Evolutionary conservation across 2,113 vertebrate species (phyloP).

Genomic region (Prunella himalayana): DNA sequence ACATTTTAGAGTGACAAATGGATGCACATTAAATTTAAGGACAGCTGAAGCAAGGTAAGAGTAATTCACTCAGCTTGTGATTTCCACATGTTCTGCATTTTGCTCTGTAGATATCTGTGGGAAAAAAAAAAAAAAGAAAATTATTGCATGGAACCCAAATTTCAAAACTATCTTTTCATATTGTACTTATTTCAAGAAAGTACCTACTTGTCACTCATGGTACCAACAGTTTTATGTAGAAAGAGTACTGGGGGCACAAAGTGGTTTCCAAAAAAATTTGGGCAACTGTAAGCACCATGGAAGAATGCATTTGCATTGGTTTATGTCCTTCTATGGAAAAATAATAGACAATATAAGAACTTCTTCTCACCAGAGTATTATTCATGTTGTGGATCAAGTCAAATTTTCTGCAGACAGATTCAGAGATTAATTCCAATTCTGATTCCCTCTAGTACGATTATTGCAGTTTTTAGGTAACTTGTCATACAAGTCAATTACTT

Average conservation of each 20-base stretch:
- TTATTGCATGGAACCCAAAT: not conserved
- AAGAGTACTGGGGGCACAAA: not conserved
- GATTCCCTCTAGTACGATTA: not conserved
- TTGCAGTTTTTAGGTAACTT: not conserved
- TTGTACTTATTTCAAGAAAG: not conserved
- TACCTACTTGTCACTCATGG: not conserved
- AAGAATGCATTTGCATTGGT: not conserved
- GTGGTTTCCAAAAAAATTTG: not conserved
- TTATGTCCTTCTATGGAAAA: not conserved
- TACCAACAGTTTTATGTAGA: not conserved
- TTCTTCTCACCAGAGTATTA: not conserved
- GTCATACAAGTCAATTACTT: not conserved
- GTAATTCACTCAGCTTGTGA: not conserved
- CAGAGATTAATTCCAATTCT: not conserved
- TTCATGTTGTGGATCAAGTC: not conserved
- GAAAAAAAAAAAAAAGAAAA: not conserved
- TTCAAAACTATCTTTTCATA: not conserved
- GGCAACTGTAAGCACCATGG: not conserved
- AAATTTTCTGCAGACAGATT: not conserved
- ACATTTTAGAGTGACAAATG: conserved; percentile 20
- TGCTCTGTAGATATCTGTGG: not conserved
- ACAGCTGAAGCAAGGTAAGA: not conserved
- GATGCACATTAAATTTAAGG: not conserved
- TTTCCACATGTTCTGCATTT: not conserved
- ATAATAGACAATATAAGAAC: not conserved